Evolutionary conservation across 53 echinoderm and acorn worm species (phyloP).

Genomic region (Temnopleurus reevesii): DNA sequence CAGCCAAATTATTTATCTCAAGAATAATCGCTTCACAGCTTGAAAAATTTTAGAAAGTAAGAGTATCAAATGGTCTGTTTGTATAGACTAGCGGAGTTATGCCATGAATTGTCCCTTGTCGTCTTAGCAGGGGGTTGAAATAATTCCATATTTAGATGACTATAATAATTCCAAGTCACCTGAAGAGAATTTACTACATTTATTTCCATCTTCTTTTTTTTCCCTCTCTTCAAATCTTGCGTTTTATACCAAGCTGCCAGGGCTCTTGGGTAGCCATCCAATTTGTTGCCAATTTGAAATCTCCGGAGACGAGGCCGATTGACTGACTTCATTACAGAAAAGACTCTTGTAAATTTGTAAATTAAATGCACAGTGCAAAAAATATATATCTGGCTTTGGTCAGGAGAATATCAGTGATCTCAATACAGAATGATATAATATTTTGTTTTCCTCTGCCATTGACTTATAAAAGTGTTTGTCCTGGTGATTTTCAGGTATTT

Average conservation of each 20-base stretch:
- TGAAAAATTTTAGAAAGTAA: too few relatives aligned
- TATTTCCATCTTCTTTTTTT: background rate
- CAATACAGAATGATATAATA: too few relatives aligned
- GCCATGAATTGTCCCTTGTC: background rate
- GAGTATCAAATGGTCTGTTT: background rate
- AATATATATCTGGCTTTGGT: background rate
- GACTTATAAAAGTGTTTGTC: too few relatives aligned
- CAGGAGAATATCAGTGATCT: too few relatives aligned
- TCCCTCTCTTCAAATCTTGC: background rate
- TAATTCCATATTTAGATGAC: slow-evolving; percentile 13
- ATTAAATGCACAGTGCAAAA: background rate
- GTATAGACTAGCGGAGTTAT: background rate
- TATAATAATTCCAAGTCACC: background rate
- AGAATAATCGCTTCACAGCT: too few relatives aligned
- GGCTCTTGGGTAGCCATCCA: background rate
- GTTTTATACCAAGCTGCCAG: background rate
- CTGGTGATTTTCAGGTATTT: too few relatives aligned
- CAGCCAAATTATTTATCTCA: too few relatives aligned
- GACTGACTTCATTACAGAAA: slow-evolving; percentile 25
- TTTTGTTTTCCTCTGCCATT: too few relatives aligned
- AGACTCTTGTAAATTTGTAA: background rate
- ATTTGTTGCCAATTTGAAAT: slow-evolving; percentile 24
- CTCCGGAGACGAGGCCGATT: background rate
- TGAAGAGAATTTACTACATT: background rate
- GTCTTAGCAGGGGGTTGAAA: slow-evolving; percentile 24